phyloP scores from a whole-genome alignment of 2,888 invertebrate species.

The Tortrix viridana region DNA sequence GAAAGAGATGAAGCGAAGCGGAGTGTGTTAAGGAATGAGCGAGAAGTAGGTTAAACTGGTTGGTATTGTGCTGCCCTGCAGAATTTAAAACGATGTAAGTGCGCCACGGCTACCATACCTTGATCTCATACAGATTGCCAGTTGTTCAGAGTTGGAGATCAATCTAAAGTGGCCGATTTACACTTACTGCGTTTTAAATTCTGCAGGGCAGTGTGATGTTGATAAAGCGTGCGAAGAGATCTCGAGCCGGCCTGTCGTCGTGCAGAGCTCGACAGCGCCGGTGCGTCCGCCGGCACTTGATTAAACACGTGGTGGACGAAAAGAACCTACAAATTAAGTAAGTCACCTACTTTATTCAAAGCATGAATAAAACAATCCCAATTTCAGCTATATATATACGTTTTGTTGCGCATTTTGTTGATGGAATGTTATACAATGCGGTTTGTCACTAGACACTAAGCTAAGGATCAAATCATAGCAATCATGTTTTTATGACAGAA shows the following conservation, averaged over 20 bases:
- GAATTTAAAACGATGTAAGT: no score
- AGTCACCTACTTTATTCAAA: conserved; percentile 50
- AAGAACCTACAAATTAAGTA: conserved; percentile 63
- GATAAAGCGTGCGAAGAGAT: conserved; percentile 24
- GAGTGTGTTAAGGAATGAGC: conserved; percentile 1
- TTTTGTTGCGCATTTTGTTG: background rate
- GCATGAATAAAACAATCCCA: background rate
- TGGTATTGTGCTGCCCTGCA: no score
- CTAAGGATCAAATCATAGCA: conserved; percentile 1
- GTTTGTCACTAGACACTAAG: background rate
- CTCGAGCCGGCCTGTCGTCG: conserved; percentile 67
- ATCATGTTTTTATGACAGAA: background rate
- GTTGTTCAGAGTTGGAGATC: no score
- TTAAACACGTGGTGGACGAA: conserved; percentile 74
- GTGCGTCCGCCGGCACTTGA: conserved; percentile 53
- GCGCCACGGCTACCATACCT: no score
- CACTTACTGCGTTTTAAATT: no score
- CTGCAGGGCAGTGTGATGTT: no score
- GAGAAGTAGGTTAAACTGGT: conserved; percentile 26
- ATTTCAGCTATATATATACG: background rate
- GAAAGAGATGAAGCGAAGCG: conserved; percentile 14
- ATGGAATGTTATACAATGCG: conserved; percentile 1
- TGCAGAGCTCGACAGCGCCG: conserved; percentile 68
- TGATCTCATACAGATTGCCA: no score
- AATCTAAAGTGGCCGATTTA: no score